Evolutionary conservation across 1,140 invertebrate species (phyloP), one percentile per base, ranked within the genome.

Genomic region (Drosophila suzukii): DNA sequence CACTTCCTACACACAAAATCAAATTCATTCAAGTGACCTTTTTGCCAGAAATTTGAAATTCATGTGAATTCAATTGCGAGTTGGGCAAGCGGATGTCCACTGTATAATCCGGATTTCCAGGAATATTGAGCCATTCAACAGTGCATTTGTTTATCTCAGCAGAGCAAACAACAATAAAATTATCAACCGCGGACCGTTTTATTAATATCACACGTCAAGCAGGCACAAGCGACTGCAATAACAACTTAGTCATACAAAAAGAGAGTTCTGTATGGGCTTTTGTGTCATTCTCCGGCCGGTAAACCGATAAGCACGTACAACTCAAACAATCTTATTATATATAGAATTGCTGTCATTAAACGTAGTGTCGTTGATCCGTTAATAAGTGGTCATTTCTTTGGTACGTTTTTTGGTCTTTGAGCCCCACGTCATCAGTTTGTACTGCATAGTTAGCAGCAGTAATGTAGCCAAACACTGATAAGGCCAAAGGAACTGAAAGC

Each of bases 211-310:
- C 68, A 85, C 50, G 58, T 62, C 60, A 67, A 70, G 57, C 56
- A 56, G 71, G 46, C 60, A 50, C 53, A 59, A 38, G 24, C 13
- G 17, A 43, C 24, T 47, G 50, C 58, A 75, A 78, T 57, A 79
- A 68, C 56, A 55, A 62, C 36, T 59, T 51, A 53, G 27, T 75
- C 41, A 47, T 30, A 41, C 47, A 39, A 39, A n/a, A 32, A 43
- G 13, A 11, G 38, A 44, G 15, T 17, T 30, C 27, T 60, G 32
- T 66, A 50, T 56, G 41, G 63, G 56, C 57, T 51, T 66, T 24
- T n/a, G 63, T 65, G 49, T 47, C 78, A 75, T 75, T 81, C 61
- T 75, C 81, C 80, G 78, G 78, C 84, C 84, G 84, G 84, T 65
- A 61, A 75, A 62, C 65, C 80, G 85, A 89, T 90, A 89, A 84